Conservation (phyloP, 2,888 invertebrate genomes). For the Ophraella communa region DNA sequence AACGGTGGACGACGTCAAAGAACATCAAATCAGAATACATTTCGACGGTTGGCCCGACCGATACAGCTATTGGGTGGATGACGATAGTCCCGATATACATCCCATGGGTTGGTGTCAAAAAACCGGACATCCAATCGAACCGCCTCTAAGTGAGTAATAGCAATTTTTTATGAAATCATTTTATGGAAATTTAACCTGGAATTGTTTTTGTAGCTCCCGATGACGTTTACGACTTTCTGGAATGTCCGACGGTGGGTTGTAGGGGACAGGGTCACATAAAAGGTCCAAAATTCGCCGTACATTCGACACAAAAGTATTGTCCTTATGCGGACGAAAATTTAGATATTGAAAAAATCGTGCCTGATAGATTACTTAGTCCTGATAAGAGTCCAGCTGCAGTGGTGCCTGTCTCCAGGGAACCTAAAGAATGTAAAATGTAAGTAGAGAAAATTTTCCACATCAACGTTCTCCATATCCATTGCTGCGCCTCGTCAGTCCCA, state of each 20-base stretch:
- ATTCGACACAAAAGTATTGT: constrained; percentile 75
- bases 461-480: too few species aligned
- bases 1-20: constrained; percentile 76
- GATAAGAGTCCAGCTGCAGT: constrained; percentile 56
- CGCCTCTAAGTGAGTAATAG: constrained; percentile 81
- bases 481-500: too few species aligned
- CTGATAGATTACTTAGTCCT: constrained; percentile 63
- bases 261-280: constrained; percentile 88
- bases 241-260: constrained; percentile 87
- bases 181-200: constrained; percentile 17
- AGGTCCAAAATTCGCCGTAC: constrained; percentile 77
- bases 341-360: constrained; percentile 59
- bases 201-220: constrained; percentile 64
- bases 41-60: constrained; percentile 90
- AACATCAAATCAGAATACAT: constrained; percentile 77
- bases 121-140: constrained; percentile 85
- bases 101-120: constrained; percentile 91
- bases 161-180: too few species aligned
- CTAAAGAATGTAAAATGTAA: constrained; percentile 53
- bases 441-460: too few species aligned
- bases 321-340: constrained; percentile 73
- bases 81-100: constrained; percentile 89
- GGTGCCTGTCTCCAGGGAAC: constrained; percentile 57
- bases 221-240: constrained; percentile 66
- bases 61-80: constrained; percentile 88